These are phyloP conservation scores for Tribolium freemani DNA, from an alignment of 2,888 invertebrate genomes.

Conservation along the genomic window DNA sequence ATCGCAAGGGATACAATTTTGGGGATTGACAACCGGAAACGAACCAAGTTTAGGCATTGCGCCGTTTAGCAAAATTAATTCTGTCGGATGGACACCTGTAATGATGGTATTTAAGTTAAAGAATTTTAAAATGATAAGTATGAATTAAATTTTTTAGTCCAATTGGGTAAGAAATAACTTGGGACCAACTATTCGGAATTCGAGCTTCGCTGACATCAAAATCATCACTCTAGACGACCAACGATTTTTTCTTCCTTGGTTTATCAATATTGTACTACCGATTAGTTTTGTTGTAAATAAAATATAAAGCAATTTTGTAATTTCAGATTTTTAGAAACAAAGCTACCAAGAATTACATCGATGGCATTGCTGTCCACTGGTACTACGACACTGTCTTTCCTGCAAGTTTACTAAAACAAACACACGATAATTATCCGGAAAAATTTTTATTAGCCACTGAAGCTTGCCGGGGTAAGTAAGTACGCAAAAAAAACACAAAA, in stretches of 20 bases:
- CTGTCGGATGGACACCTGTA: slow-evolving; percentile 38
- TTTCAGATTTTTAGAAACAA: slow-evolving; percentile 55
- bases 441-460: slow-evolving; percentile 75
- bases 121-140: not conserved
- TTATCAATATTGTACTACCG: slow-evolving; percentile 37
- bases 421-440: slow-evolving; percentile 62
- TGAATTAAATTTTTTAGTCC: slow-evolving; percentile 43
- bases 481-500: not conserved
- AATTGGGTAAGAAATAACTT: slow-evolving; percentile 81
- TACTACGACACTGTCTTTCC: slow-evolving; percentile 78
- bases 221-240: slow-evolving; percentile 83
- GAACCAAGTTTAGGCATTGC: slow-evolving; percentile 77
- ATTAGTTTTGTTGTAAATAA: not conserved
- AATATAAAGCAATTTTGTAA: not conserved
- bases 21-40: slow-evolving; percentile 90
- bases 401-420: slow-evolving; percentile 71
- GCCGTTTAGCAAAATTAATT: slow-evolving; percentile 27
- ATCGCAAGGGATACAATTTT: slow-evolving; percentile 76
- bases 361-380: slow-evolving; percentile 88
- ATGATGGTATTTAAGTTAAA: slow-evolving; percentile 44
- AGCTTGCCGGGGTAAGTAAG: slow-evolving; percentile 71
- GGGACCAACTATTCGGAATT: slow-evolving; percentile 79
- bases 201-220: slow-evolving; percentile 73
- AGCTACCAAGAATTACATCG: slow-evolving; percentile 74
- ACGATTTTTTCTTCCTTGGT: slow-evolving; percentile 43